Conservation (phyloP, 2,113 vertebrate genomes). For the Sebastes fasciatus region DNA sequence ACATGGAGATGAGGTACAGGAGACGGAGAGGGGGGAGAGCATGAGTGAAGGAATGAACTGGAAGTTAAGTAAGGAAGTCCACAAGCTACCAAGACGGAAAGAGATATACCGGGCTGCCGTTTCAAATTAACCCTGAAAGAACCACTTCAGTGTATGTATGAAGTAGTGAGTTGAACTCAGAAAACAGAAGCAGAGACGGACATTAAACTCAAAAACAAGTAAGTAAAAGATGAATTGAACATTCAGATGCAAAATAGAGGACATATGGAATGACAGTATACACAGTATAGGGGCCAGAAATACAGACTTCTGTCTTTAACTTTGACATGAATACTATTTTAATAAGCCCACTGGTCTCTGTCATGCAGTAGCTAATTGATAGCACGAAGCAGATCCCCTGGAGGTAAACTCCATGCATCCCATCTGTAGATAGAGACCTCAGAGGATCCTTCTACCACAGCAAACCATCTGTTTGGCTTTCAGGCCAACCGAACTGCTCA, state of each 20-base stretch:
- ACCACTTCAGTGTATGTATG: neutral
- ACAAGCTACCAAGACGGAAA: neutral
- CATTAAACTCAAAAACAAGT: neutral
- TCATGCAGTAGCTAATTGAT: slow-evolving; percentile 61
- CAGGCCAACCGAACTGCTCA: slow-evolving; percentile 63
- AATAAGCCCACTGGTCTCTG: slow-evolving; percentile 45
- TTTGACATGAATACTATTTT: slow-evolving; percentile 50
- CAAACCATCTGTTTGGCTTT: slow-evolving; percentile 80
- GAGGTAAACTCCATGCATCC: slow-evolving; percentile 50
- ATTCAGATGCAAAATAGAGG: neutral
- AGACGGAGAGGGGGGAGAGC: slow-evolving; percentile 5
- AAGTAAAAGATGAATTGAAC: neutral
- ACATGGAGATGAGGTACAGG: neutral
- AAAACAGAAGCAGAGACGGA: neutral
- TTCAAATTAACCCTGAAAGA: slow-evolving; percentile 10
- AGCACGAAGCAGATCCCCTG: slow-evolving; percentile 51
- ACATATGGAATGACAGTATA: neutral
- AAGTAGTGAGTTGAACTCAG: neutral
- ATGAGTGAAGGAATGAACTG: neutral
- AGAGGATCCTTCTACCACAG: slow-evolving; percentile 59
- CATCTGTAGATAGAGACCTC: slow-evolving; percentile 71
- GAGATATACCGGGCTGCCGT: neutral
- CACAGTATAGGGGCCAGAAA: neutral
- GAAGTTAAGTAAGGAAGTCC: neutral
- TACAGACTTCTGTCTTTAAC: neutral